phyloP scores from a whole-genome alignment of 2,888 invertebrate species.

The Cantharis lateralis region DNA sequence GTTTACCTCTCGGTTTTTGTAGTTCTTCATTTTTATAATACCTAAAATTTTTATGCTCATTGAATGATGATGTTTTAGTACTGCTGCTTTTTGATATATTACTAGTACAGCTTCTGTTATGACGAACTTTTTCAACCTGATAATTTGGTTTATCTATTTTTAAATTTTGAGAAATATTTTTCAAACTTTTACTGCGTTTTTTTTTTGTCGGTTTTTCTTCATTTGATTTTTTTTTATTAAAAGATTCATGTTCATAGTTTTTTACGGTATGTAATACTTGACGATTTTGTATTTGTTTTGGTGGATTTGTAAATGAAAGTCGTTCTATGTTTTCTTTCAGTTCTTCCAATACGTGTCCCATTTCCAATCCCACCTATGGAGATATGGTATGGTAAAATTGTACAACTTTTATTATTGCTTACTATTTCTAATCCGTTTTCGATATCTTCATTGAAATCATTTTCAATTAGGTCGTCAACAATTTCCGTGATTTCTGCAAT shows the following conservation, averaged over 20 bases:
- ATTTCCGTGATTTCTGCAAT: constrained; percentile 13
- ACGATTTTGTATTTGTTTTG: no score
- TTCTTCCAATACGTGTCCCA: constrained; percentile 10
- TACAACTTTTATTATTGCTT: neutral
- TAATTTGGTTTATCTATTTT: constrained; percentile 4
- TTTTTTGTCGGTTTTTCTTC: neutral
- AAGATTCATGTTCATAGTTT: neutral
- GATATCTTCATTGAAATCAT: neutral
- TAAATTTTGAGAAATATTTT: neutral
- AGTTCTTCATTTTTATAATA: neutral
- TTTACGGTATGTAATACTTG: neutral
- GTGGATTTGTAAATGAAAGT: neutral
- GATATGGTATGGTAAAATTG: neutral
- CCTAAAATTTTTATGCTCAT: neutral
- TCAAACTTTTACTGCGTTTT: neutral
- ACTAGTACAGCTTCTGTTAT: neutral
- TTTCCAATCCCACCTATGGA: constrained; percentile 8
- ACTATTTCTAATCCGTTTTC: constrained; percentile 17
- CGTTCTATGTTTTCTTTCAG: constrained; percentile 3
- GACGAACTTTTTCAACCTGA: neutral
- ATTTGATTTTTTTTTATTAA: neutral
- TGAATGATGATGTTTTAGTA: neutral
- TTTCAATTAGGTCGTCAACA: neutral
- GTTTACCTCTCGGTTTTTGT: no score
- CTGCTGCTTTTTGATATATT: neutral